These are phyloP conservation scores for Todiramphus chloris DNA, from an alignment of 2,113 vertebrate genomes.

Conservation along the genomic window DNA sequence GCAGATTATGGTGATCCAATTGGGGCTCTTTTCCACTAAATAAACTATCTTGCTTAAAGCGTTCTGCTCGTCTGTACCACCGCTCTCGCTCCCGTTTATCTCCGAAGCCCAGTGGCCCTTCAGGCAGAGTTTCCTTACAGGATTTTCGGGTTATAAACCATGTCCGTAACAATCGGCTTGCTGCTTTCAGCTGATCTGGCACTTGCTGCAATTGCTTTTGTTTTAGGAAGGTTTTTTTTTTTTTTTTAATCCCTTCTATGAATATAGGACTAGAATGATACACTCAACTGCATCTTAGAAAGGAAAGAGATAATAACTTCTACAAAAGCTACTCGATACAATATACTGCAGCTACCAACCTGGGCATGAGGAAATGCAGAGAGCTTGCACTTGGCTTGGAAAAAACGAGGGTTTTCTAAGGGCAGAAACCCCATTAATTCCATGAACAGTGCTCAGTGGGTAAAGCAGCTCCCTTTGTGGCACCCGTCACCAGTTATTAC, in stretches of 20 bases:
- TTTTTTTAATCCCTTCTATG: neutral
- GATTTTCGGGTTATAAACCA: neutral
- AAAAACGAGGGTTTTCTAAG: neutral
- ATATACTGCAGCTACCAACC: neutral
- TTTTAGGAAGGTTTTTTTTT: neutral
- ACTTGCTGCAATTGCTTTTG: neutral
- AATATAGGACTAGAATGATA: neutral
- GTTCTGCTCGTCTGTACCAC: neutral
- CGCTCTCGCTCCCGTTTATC: neutral
- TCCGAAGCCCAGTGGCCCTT: neutral
- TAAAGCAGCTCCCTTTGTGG: neutral
- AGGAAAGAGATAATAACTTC: neutral
- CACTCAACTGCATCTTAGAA: neutral
- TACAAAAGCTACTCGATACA: neutral
- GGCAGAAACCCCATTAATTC: neutral
- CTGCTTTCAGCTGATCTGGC: neutral
- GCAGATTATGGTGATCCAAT: conserved; percentile 10
- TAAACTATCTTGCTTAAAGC: neutral
- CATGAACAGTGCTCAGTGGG: rapidly evolving
- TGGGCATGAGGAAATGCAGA: rapidly evolving
- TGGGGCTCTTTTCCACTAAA: neutral
- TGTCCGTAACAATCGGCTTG: neutral
- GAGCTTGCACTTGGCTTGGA: neutral
- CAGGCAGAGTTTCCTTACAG: neutral
- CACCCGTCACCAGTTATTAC: rapidly evolving